Evolutionary conservation across 2,797 vertebrate species (phyloP), one percentile per base, ranked within the genome.

Genomic region (Bradypus variegatus): DNA sequence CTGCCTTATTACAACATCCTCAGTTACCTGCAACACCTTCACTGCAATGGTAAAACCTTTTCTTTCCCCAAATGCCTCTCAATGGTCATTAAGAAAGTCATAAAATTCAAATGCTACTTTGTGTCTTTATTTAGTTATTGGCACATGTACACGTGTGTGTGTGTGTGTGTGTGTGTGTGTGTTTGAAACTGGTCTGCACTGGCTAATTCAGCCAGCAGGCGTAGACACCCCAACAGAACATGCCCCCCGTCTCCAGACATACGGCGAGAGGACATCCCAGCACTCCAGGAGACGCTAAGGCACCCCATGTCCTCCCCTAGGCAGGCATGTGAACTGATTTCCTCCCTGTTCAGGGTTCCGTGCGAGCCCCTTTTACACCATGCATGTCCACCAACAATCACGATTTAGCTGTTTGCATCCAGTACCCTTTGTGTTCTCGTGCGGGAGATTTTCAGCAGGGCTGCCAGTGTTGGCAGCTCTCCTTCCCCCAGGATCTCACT

Each of bases 391-490:
- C 36, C 65, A 45, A 45, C 8, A 45, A 84, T 89, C 65, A 89
- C 21, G 72, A 79, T 33, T 70, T 58, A 90, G 41, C 65, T 95
- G 10, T 64, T 83, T 89, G 88, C 89, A 86, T 60, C 55, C 1
- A 2, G 77, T 92, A 64, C 33, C 78, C 82, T 91, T 80, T 94
- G 90, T 93, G 0, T 87, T 79, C 92, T 0, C 3, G 45, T 72
- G 77, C 75, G 93, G 91, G 69, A 94, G n/a, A 78, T 94, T 91
- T 86, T 94, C 67, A 65, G 60, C 70, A 31, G n/a, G 27, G 62
- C 81, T 55, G 82, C 92, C 93, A 78, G 94, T 90, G 88, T 58
- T 36, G 80, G 64, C 58, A 81, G 89, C 79, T 90, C 90, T 64
- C 18, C 45, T 91, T 80, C 15, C 93, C 81, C 60, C 72, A 48